Evolutionary conservation across 2,113 vertebrate genomes (phyloP).

Genomic region (Periophthalmus modestus): DNA sequence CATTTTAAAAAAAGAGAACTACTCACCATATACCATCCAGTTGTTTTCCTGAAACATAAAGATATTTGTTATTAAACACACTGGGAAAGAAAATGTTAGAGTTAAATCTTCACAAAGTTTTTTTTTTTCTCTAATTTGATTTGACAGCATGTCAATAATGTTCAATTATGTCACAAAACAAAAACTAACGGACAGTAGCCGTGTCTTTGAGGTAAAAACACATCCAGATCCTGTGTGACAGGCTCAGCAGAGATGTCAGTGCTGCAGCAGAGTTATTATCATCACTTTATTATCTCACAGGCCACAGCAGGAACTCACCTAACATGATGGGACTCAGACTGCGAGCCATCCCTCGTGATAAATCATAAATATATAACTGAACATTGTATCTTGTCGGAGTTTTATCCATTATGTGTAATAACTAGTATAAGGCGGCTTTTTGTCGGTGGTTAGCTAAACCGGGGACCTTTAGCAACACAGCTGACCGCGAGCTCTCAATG

Average conservation of each 20-base stretch:
- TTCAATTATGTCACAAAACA: background rate
- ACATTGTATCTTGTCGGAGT: constrained; percentile 76
- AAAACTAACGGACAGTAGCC: background rate
- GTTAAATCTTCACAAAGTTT: no score
- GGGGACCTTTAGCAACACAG: constrained; percentile 25
- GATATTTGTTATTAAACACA: background rate
- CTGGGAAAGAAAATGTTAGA: background rate
- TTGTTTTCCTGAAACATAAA: constrained; percentile 85
- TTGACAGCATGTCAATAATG: background rate
- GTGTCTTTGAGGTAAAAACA: no score
- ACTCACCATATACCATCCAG: constrained; percentile 96
- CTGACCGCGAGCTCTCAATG: constrained; percentile 16
- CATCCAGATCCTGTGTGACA: background rate
- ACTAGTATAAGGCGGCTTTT: background rate
- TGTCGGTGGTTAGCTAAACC: constrained; percentile 11
- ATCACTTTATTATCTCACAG: constrained; percentile 24
- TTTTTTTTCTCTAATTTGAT: no score
- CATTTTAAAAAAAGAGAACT: no score
- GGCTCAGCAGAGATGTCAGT: background rate
- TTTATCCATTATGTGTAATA: constrained; percentile 64
- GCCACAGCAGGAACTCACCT: constrained; percentile 79
- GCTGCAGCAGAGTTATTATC: background rate
- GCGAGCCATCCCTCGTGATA: constrained; percentile 94
- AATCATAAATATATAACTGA: constrained; percentile 94
- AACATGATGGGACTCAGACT: constrained; percentile 95